A percentile compares a stretch with the other conserved stretches of the same genome.
These are phyloP conservation scores for Eidolon helvum DNA, from an alignment of 2,113 vertebrate genomes.

Conservation along the genomic window DNA sequence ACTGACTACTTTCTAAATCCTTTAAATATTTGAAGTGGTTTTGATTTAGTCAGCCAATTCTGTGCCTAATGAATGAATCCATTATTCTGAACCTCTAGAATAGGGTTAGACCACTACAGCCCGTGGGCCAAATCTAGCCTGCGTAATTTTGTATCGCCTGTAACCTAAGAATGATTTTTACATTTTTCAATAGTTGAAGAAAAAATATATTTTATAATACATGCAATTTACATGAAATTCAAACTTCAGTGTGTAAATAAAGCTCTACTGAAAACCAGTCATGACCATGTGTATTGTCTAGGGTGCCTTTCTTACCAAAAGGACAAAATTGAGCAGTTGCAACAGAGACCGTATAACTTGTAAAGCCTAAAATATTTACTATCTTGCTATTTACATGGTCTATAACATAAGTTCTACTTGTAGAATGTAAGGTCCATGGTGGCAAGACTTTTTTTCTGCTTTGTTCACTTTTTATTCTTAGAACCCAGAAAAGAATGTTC, in stretches of 20 bases:
- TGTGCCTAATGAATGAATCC: background rate
- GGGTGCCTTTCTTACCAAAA: background rate
- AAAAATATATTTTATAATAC: background rate
- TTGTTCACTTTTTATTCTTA: background rate
- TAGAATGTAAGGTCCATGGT: background rate
- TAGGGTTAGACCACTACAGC: background rate
- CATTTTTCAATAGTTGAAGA: background rate
- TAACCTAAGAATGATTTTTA: background rate
- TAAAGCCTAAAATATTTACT: background rate
- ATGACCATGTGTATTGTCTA: background rate
- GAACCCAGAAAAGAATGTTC: background rate
- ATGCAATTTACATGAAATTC: background rate
- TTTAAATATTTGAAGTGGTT: background rate
- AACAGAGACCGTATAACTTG: background rate
- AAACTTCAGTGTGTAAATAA: background rate
- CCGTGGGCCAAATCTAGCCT: background rate
- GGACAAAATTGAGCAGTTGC: background rate
- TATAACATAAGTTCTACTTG: background rate
- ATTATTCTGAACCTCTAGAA: background rate
- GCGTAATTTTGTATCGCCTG: background rate
- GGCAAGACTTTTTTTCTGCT: background rate
- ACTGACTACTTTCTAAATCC: background rate
- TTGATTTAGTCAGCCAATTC: background rate
- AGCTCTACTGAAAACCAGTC: background rate
- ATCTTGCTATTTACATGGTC: background rate